These are phyloP conservation scores for Tychaedon coryphoeus DNA, from an alignment of 2,113 vertebrate genomes.

Conservation along the genomic window DNA sequence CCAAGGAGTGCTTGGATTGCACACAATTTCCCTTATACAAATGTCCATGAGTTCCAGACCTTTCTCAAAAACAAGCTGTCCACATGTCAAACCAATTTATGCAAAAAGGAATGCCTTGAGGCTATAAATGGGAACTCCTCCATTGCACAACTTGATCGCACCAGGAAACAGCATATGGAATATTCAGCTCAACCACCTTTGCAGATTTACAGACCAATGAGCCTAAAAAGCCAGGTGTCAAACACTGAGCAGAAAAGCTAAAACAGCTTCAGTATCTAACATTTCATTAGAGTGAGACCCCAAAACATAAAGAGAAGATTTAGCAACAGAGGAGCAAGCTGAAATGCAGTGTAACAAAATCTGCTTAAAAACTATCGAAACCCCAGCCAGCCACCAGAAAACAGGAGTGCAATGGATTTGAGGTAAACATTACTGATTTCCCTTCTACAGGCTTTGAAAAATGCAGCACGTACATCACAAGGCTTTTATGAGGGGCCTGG, in stretches of 20 bases:
- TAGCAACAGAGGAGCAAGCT: neutral
- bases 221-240: neutral
- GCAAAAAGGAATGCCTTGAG: neutral
- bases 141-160: neutral
- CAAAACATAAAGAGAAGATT: neutral
- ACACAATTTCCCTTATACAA: neutral
- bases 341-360: neutral
- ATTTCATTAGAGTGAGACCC: neutral
- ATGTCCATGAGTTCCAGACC: neutral
- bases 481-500: neutral
- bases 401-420: neutral
- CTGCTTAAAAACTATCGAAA: neutral
- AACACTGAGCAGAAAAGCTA: neutral
- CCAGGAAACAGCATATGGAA: neutral
- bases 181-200: neutral
- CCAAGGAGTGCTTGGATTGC: neutral
- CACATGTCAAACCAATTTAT: neutral
- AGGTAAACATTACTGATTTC: neutral
- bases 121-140: neutral
- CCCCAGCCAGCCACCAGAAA: neutral
- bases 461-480: neutral
- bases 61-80: neutral
- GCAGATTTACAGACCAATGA: neutral
- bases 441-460: neutral
- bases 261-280: neutral